Conservation (phyloP, 2,797 vertebrate species). For the Prunella strophiata region DNA sequence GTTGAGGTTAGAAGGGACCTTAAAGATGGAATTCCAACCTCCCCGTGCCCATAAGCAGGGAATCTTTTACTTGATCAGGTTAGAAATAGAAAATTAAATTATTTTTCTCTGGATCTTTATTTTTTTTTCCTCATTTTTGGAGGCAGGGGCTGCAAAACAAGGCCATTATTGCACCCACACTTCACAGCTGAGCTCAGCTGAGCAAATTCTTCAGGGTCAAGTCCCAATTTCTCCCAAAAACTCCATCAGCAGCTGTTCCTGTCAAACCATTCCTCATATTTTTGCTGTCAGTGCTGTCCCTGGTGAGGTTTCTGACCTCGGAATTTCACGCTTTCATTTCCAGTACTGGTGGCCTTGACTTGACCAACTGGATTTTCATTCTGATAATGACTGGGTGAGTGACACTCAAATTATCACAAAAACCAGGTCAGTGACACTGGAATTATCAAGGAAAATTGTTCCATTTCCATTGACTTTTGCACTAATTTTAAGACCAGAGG, state of each 20-base stretch:
- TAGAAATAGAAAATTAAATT: neutral
- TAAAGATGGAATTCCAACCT: neutral
- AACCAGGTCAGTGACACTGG: fast-evolving
- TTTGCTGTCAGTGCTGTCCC: neutral
- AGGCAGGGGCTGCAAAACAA: neutral
- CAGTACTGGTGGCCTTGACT: neutral
- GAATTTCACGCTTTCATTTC: neutral
- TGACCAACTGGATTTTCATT: neutral
- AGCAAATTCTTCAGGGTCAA: neutral
- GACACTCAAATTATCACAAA: neutral
- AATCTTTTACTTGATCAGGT: neutral
- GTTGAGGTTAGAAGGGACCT: neutral
- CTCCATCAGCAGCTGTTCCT: neutral
- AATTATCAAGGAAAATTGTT: neutral
- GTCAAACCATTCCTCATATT: neutral
- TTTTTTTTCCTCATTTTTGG: neutral
- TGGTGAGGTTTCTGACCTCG: neutral
- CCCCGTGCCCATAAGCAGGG: fast-evolving
- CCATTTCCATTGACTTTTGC: neutral
- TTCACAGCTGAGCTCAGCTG: neutral
- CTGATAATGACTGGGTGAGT: neutral
- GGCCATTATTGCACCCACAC: neutral
- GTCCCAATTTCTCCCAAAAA: neutral
- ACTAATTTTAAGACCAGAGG: neutral
- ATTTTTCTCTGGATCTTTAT: neutral